Percentiles rank a stretch among this genome's conserved stretches.
Conservation (phyloP, 30 jellyfish, hydroid and myxozoan species). For the Cassiopea xamachana region DNA sequence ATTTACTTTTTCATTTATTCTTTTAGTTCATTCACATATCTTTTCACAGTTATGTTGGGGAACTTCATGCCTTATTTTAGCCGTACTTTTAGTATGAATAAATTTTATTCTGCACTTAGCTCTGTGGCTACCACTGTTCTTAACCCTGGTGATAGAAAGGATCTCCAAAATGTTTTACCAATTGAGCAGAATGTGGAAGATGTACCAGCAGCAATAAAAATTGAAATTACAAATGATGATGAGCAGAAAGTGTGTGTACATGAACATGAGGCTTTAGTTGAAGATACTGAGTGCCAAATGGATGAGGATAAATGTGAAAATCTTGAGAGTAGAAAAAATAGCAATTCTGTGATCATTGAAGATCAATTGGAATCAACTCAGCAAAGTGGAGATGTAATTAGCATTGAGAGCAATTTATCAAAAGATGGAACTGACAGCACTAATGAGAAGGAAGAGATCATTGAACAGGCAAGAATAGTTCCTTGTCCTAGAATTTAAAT, state of each 20-base stretch:
- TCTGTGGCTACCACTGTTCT: neutral
- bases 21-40: no score
- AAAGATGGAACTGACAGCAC: constrained; percentile 1
- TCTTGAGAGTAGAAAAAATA: constrained; percentile 7
- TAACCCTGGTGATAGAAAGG: neutral
- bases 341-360: constrained; percentile 28
- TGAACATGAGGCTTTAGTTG: constrained; percentile 11
- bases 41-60: neutral
- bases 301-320: neutral
- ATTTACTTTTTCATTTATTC: no score
- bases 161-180: neutral
- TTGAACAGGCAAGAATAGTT: neutral
- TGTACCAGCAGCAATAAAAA: constrained; percentile 1
- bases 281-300: neutral
- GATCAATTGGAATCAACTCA: constrained; percentile 11
- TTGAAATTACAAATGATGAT: neutral
- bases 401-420: constrained; percentile 29
- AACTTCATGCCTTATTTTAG: neutral
- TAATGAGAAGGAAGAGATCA: neutral
- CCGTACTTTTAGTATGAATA: neutral
- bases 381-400: constrained; percentile 17
- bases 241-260: neutral
- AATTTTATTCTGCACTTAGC: neutral
- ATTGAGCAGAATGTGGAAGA: neutral
- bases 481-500: neutral